Percentiles rank a stretch among this genome's conserved stretches.
Conservation (phyloP, 37 sponge, comb jelly and placozoan genomes). For the Theonella swinhoei region DNA sequence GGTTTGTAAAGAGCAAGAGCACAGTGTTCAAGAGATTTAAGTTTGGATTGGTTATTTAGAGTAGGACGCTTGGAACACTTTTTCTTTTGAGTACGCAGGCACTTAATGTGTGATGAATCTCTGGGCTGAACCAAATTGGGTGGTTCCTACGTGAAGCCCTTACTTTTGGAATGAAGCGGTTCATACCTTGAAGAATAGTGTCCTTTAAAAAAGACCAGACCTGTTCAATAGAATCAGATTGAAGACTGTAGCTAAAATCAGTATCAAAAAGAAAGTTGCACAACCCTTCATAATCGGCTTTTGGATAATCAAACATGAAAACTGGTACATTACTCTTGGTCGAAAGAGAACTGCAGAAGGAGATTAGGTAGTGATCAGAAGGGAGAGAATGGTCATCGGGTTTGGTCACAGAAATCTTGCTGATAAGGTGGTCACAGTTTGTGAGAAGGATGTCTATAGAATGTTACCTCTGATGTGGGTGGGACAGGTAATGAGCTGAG, state of each 20-base stretch:
- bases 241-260: neutral
- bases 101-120: neutral
- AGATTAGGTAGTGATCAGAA: conserved; percentile 26
- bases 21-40: conserved; percentile 1
- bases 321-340: neutral
- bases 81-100: conserved; percentile 5
- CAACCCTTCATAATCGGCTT: conserved; percentile 30
- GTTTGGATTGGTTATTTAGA: neutral
- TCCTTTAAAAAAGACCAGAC: conserved; percentile 17
- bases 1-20: neutral
- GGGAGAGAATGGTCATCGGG: too few species aligned
- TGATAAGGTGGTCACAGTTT: neutral
- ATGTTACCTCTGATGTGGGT: conserved; percentile 44
- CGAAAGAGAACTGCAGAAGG: neutral
- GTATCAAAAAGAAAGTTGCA: neutral
- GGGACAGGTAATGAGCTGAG: conserved; percentile 25
- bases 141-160: neutral
- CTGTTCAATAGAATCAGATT: conserved; percentile 1
- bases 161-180: conserved; percentile 12
- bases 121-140: conserved; percentile 20
- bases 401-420: neutral
- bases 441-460: conserved; percentile 42
- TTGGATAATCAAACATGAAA: conserved; percentile 20
- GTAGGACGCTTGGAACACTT: neutral
- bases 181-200: neutral